Evolutionary conservation across 2,113 vertebrate species (phyloP).

Genomic region (Pseudorhombus dupliciocellatus): DNA sequence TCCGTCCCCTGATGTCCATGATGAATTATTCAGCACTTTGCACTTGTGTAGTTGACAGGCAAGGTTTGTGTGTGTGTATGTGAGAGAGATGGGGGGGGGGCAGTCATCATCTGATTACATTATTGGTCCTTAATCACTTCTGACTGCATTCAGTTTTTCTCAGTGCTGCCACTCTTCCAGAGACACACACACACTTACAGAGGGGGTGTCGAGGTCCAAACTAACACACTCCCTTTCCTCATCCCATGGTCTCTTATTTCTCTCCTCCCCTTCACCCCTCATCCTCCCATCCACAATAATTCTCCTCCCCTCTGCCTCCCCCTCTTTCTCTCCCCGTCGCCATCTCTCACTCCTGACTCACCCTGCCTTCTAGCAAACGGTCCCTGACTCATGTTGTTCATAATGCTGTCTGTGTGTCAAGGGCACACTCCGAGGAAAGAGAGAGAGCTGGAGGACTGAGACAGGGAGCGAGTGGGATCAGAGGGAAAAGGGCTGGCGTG

Average conservation of each 20-base stretch:
- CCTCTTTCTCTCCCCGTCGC: neutral
- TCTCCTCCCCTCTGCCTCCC: neutral
- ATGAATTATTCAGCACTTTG: neutral
- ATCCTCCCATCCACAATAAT: neutral
- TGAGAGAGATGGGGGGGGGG: no score
- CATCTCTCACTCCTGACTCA: conserved; percentile 59
- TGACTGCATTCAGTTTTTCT: neutral
- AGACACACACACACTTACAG: neutral
- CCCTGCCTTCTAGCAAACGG: conserved; percentile 60
- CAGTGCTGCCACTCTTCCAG: neutral
- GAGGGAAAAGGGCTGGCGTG: neutral
- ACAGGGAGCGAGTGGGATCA: conserved; percentile 7
- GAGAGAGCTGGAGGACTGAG: neutral
- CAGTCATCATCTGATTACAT: neutral
- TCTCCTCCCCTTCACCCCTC: neutral
- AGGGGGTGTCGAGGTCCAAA: no score
- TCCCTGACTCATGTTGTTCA: conserved; percentile 72
- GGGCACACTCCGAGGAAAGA: conserved; percentile 41
- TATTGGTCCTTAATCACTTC: neutral
- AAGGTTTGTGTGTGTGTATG: neutral
- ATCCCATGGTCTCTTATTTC: no score
- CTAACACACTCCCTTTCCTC: no score
- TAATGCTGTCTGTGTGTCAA: conserved; percentile 62
- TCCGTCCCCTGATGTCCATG: neutral
- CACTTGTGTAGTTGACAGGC: neutral